phyloP scores from a whole-genome alignment of 1,140 invertebrate genomes.

The Zelostemma sp. region DNA sequence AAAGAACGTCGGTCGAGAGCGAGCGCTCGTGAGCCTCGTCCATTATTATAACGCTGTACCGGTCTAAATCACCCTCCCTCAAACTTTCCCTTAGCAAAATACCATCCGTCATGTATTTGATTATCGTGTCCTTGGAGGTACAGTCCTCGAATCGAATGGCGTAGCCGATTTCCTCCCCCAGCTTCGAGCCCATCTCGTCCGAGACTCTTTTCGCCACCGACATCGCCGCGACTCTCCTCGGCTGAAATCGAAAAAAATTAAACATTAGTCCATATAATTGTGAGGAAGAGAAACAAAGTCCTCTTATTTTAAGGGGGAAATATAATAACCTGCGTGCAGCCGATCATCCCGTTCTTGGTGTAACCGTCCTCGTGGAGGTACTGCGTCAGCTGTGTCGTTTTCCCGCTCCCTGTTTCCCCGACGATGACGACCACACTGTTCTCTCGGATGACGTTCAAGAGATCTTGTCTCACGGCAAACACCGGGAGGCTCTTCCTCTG shows the following conservation, averaged over 20 bases:
- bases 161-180: conserved; percentile 96
- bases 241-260: too few species aligned
- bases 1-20: conserved; percentile 97
- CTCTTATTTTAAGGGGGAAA: too few species aligned
- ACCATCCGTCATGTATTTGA: conserved; percentile 99
- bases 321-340: conserved; percentile 80
- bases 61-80: conserved; percentile 93
- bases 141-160: conserved; percentile 99
- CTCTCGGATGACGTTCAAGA: conserved; percentile 94
- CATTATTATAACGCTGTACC: conserved; percentile 98
- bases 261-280: too few species aligned
- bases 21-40: conserved; percentile 99
- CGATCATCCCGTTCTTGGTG: conserved; percentile 93
- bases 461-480: conserved; percentile 94
- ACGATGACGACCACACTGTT: conserved; percentile 97
- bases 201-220: conserved; percentile 98
- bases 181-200: conserved; percentile 94
- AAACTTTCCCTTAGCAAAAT: conserved; percentile 96
- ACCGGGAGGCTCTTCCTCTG: conserved; percentile 95
- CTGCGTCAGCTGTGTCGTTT: conserved; percentile 99
- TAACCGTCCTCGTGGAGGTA: conserved; percentile 99
- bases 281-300: too few species aligned
- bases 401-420: conserved; percentile 98
- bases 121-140: conserved; percentile 93
- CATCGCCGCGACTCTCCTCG: conserved; percentile 97